Percentiles rank a stretch among this genome's conserved stretches.
Conservation (phyloP, 1,140 invertebrate species). For the Wiebesia pumilae region DNA sequence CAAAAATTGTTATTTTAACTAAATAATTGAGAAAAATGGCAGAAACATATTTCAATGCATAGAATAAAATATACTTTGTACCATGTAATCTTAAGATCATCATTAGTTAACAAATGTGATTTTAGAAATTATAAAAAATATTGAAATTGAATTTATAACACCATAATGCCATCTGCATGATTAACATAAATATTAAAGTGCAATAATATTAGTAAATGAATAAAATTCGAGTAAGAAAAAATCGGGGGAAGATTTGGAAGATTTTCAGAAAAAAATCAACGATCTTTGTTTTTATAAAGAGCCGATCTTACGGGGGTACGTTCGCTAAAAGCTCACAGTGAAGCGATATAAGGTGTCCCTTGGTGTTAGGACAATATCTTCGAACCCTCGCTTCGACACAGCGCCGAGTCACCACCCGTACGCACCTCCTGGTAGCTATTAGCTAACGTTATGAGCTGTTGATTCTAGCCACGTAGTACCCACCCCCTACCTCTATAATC, state of each 20-base stretch:
- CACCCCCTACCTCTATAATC: constrained; percentile 58
- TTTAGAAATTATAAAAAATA: no score
- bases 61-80: no score
- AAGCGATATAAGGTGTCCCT: constrained; percentile 69
- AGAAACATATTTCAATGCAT: no score
- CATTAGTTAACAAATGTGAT: no score
- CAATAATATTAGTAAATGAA: not conserved
- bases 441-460: constrained; percentile 76
- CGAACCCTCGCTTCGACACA: constrained; percentile 62
- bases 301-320: not conserved
- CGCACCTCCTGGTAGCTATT: constrained; percentile 69
- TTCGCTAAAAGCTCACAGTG: constrained; percentile 3
- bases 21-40: no score
- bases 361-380: constrained; percentile 73
- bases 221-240: not conserved
- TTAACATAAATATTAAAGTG: no score
- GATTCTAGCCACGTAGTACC: constrained; percentile 75
- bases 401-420: not conserved
- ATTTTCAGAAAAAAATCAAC: not conserved
- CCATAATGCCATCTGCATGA: no score
- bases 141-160: no score
- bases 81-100: no score
- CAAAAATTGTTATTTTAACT: no score
- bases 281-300: not conserved
- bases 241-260: not conserved